A percentile compares a stretch with the other conserved stretches of the same genome.
Evolutionary conservation across 2,113 vertebrate genomes (phyloP).

Genomic region (Stictonetta naevosa): DNA sequence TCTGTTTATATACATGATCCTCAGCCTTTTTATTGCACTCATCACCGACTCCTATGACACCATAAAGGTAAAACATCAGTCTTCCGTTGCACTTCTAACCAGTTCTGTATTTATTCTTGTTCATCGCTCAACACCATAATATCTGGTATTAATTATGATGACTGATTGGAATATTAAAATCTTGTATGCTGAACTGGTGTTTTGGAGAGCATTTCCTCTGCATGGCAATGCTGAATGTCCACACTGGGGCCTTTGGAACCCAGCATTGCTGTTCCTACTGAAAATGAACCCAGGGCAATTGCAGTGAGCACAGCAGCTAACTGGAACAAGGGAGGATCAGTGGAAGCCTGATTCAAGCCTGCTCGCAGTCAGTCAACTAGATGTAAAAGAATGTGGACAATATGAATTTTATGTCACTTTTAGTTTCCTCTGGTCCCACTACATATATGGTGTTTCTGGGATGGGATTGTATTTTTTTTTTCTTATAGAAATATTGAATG

Average conservation of each 20-base stretch:
- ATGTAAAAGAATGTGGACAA: not conserved
- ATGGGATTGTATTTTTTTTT: not conserved
- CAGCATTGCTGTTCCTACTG: not conserved
- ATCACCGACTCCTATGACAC: slow-evolving; percentile 97
- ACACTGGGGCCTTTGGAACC: not conserved
- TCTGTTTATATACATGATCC: slow-evolving; percentile 97
- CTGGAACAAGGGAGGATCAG: not conserved
- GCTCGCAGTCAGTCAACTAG: not conserved
- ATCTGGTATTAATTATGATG: not conserved
- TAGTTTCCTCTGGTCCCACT: not conserved
- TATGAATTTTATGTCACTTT: not conserved
- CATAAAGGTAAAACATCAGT: slow-evolving; percentile 87
- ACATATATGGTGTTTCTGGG: not conserved
- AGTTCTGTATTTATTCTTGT: not conserved
- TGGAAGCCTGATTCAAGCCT: not conserved
- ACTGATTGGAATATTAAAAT: not conserved
- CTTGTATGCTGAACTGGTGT: not conserved
- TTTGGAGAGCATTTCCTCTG: not conserved
- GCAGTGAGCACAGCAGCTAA: not conserved
- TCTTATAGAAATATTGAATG: not conserved
- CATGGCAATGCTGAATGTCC: not conserved
- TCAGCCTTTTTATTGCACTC: slow-evolving; percentile 97
- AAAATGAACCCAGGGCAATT: not conserved
- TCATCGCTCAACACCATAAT: not conserved
- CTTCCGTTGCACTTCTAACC: not conserved